Evolutionary conservation across 2,797 vertebrate genomes (phyloP), one percentile per base, ranked within the genome.

Genomic region (Rhabdomys pumilio): DNA sequence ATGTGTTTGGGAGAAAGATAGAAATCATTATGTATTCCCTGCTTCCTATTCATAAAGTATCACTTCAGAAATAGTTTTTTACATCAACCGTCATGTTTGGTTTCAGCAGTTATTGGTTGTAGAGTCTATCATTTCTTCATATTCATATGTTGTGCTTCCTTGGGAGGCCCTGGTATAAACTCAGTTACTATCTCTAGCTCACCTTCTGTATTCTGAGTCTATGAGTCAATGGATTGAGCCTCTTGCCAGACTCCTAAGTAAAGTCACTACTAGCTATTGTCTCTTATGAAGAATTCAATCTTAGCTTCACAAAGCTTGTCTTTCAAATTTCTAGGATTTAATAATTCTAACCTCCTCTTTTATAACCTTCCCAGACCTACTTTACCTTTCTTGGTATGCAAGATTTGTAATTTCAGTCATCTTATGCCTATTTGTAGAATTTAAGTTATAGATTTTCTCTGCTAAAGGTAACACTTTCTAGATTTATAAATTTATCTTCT

Each of bases 401-500:
- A 81, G 90, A 87, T 87, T 84, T 79, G 14, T 11, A 14, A 75
- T 82, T 95, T 90, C 7, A 83, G 22, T 87, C 14, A 95, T 87
- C 29, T 75, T 57, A 76, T 59, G 65, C 4, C 34, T 80, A 34
- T 92, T 95, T 87, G 83, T 83, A 77, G 4, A 92, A 79, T 87
- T 79, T 26, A 67, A 26, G 53, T 73, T 91, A 61, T 75, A 83
- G 82, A 31, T 80, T 84, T 41, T 53, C 3, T 59, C 12, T 90
- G 31, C 38, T 77, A 92, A 61, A 77, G 79, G 79, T 92, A 82
- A 34, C 26, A 57, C 90, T 83, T 80, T 90, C n/a, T 84, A 80
- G 34, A 69, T 12, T 24, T 91, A 73, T 3, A 63, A 63, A 31
- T 31, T 67, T 91, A 22, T 57, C 67, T 72, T 86, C 17, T 69